Conservation (phyloP, 2,797 vertebrate genomes). For the Argyrosomus regius region DNA sequence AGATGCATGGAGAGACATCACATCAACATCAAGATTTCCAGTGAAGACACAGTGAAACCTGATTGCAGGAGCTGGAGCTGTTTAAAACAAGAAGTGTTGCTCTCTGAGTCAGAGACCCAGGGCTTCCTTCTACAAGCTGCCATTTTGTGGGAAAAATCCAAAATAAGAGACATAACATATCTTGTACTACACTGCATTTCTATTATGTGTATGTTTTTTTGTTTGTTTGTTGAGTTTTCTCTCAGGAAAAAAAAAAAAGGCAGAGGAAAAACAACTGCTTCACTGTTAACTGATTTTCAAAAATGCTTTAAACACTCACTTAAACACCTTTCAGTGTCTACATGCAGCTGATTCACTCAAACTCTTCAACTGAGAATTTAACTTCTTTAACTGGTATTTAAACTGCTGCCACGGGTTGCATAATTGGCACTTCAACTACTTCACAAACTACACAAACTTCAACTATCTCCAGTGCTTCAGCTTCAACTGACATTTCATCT, state of each 20-base stretch:
- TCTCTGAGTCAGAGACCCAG: constrained; percentile 2
- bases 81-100: constrained; percentile 5
- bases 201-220: neutral
- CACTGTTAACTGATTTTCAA: neutral
- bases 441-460: neutral
- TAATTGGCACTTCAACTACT: neutral
- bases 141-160: constrained; percentile 1
- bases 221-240: neutral
- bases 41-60: constrained; percentile 3
- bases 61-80: constrained; percentile 27
- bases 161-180: constrained; percentile 1
- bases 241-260: neutral
- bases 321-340: neutral
- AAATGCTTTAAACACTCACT: neutral
- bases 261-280: neutral
- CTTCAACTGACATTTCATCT: neutral
- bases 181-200: neutral
- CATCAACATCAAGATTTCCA: constrained; percentile 23
- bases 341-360: neutral
- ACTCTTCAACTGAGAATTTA: neutral
- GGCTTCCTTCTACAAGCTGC: constrained; percentile 5
- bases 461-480: neutral
- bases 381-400: neutral
- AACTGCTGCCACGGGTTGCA: neutral
- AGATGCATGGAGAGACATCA: neutral